Base-by-base conservation (phyloP, 2,888 invertebrate genomes). In the Hipparchia semele region DNA sequence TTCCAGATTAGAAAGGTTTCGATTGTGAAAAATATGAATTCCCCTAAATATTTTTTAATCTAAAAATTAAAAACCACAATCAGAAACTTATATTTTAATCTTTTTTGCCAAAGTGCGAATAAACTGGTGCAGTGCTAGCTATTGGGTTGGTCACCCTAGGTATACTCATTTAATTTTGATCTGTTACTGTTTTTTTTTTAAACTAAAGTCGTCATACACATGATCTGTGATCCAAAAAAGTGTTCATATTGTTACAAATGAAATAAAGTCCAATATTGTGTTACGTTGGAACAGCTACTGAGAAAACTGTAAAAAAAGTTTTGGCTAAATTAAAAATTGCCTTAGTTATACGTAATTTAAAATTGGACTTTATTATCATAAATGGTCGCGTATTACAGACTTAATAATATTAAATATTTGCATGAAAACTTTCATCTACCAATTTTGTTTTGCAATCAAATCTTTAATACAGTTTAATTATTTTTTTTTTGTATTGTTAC, bases 211-310 rank as follows among this genome's bases (percentile, higher is more conserved):
- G 64, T 53, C 67, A 39, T 66, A 68, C 70, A 60, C 65, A 66
- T 13, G 59, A 71, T 58, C 75, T 75, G 75, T 75, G 75, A 75
- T 75, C 70, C 73, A 66, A 68, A 60, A 62, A 73, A 75, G 75
- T 75, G 75, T 75, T 75, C 75, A 75, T 72, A 67, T 46, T 58
- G 46, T 65, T 67, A 58, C 45, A 58, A 13, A 54, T 9, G 9
- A 53, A 13, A 46, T 67, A 45, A 46, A 67, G 66, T 58, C 58
- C 67, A 67, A 46, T 67, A 13, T 67, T 67, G 56, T 46, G 39
- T 39, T 39, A 4, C 23, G 1, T 23, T 23, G 9, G 51, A 61
- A 49, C 46, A 23, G 8, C 23, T 8, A 58, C 13, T 8, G 2
- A 45, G 4, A 46, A 8, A n/a, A 4, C 39, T 23, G 23, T 23